Percentiles rank a stretch among this genome's conserved stretches.
Evolutionary conservation across 2,888 invertebrate species (phyloP).

Genomic region (Cephus sareptanus): DNA sequence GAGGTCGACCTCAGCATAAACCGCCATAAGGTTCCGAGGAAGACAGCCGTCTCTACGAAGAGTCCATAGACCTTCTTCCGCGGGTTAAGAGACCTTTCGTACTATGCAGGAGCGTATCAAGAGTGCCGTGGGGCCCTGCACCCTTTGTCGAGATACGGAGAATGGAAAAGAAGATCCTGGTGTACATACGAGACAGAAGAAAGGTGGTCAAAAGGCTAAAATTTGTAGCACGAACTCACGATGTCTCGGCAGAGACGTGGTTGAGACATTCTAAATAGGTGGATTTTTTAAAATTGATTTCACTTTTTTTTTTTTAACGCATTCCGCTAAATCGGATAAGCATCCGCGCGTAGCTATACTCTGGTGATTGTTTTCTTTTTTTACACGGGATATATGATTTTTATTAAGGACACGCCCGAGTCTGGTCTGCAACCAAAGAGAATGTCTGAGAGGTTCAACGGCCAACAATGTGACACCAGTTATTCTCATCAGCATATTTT

Average conservation of each 20-base stretch:
- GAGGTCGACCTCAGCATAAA: background rate
- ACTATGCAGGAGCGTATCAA: background rate
- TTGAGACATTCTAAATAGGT: too few species aligned
- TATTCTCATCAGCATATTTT: conserved; percentile 6
- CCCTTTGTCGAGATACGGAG: background rate
- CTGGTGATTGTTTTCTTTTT: background rate
- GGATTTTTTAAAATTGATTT: background rate
- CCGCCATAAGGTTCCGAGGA: background rate
- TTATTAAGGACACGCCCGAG: background rate
- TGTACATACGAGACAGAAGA: background rate
- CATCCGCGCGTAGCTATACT: background rate
- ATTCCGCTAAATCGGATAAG: background rate
- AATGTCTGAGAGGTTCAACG: background rate
- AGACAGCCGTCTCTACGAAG: background rate
- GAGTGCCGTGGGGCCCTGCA: background rate
- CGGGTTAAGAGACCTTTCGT: background rate
- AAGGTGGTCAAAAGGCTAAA: background rate
- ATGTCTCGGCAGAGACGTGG: background rate
- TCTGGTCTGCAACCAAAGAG: background rate
- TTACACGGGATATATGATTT: background rate
- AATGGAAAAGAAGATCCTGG: background rate
- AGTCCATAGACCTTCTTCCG: background rate
- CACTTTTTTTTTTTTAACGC: background rate
- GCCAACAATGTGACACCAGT: background rate
- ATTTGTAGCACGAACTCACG: background rate